Evolutionary conservation across 1,140 invertebrate genomes (phyloP), one percentile per base, ranked within the genome.

Genomic region (Cherax quadricarinatus): DNA sequence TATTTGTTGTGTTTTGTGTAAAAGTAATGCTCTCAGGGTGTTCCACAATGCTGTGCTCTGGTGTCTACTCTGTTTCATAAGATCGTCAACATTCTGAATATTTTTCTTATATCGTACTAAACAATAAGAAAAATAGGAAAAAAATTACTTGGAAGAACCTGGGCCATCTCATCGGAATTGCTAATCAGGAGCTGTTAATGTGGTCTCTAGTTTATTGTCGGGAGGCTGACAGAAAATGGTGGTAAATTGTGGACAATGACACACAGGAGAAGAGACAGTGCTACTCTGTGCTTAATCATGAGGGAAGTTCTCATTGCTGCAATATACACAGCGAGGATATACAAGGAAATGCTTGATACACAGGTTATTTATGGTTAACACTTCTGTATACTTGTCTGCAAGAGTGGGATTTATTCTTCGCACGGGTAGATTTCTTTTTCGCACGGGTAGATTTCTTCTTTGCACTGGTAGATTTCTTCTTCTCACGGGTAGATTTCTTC

Each of bases 81-180:
- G 14, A 66, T 66, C 21, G 18, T 5, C 5, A 66, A 5, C 14
- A 66, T 21, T 21, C 14, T 18, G 62, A 66, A 7, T 66, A 60
- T 41, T 1, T 18, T 66, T 66, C 3, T 66, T 14, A 18, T 21
- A 18, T 66, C 62, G 62, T 66, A 18, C 62, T 66, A 66, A 66
- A 66, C 62, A 66, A 66, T 66, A 66, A 21, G 62, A 66, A 18
- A 66, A 18, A 66, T 66, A 66, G 14, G 5, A 57, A 9, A 49
- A 5, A 53, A 82, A 1, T 51, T 3, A 82, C 80, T 53, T 10
- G 24, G 21, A 21, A 62, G 53, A 84, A 84, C 53, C 53, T 49
- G 24, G 30, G 30, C 82, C 82, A 84, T 84, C 82, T 84, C 30
- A 84, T 84, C 82, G 53, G 82, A 84, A 84, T 84, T 84, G 82